These are phyloP conservation scores for Anoncus sp. DNA, from an alignment of 2,888 invertebrate species.

Conservation along the genomic window DNA sequence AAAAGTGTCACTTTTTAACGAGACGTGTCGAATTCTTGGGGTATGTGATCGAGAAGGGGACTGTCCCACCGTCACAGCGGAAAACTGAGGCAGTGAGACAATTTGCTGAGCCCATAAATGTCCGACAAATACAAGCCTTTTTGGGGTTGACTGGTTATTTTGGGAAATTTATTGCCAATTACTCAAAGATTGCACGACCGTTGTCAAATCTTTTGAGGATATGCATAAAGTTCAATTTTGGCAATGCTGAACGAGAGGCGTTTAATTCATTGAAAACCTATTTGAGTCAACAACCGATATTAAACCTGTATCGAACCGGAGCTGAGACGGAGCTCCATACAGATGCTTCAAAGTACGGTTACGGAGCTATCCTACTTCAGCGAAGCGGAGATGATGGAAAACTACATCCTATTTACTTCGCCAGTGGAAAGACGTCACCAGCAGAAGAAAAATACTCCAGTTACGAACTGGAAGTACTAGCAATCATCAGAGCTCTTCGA, in stretches of 20 bases:
- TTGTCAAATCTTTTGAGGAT: conserved; percentile 2
- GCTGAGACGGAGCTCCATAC: conserved; percentile 57
- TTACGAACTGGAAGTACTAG: conserved; percentile 34
- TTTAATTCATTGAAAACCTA: conserved; percentile 16
- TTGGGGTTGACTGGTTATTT: too few species aligned
- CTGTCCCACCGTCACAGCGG: conserved; percentile 1
- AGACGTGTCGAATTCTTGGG: conserved; percentile 20
- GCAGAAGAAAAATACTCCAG: conserved; percentile 25
- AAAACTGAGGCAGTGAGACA: conserved; percentile 14
- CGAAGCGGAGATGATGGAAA: conserved; percentile 22
- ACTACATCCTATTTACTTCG: conserved; percentile 28
- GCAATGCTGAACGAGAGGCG: conserved; percentile 9
- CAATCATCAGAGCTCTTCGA: conserved; percentile 9
- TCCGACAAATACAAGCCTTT: too few species aligned
- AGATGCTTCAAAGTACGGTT: conserved; percentile 53
- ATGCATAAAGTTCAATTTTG: conserved; percentile 29
- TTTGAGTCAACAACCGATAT: conserved; percentile 21
- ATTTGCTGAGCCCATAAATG: background rate
- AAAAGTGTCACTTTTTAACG: conserved; percentile 17
- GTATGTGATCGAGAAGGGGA: conserved; percentile 5
- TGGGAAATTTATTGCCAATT: too few species aligned
- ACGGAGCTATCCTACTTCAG: conserved; percentile 52
- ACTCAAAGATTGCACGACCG: too few species aligned
- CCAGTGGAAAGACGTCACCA: conserved; percentile 31
- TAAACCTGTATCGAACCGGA: conserved; percentile 15